Base-by-base conservation (phyloP, 2,113 vertebrate species). In the Saccopteryx bilineata region DNA sequence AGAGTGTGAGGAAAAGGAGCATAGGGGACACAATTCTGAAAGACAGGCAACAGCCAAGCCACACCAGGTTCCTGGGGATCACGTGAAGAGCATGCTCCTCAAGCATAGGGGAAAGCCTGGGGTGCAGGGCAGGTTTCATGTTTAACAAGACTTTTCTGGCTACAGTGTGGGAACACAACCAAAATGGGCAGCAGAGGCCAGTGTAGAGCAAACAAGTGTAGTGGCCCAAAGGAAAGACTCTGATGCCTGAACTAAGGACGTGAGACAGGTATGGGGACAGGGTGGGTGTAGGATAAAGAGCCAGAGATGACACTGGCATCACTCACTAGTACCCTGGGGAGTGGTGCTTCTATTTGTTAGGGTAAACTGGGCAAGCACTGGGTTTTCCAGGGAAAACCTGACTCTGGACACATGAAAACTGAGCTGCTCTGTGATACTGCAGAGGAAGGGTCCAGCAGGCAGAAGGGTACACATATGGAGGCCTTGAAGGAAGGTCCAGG, bases 171-270 rank as follows among this genome's bases (percentile, higher is more conserved):
- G 50, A 50, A 10, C 18, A 31, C 21, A 18, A 24, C 15, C 58
- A 61, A 26, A n/a, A 39, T 6, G 7, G 39, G 26, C 46, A 63
- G 3, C 19, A 50, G 52, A 75, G 14, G 28, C 19, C 2, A 9
- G 0, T 14, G 15, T 14, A 23, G 28, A 52, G 19, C 0, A 39
- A 13, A 50, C 23, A 21, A 2, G 1, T 1, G 18, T 5, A 5
- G 1, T 28, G 26, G 18, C 26, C 5, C 1, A 14, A 71, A 76
- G 68, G 23, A 66, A n/a, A 66, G 39, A 52, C 26, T 15, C 9
- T 0, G 5, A 7, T 26, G 23, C 13, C 33, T 39, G n/a, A 15
- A 14, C 4, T 8, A 8, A n/a, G 9, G 17, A 33, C 54, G 12
- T 9, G 6, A 28, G 21, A 56, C 10, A 12, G 8, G 26, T 1